These are phyloP conservation scores for Stomatorhinus ivindoensis DNA, from an alignment of 2,113 vertebrate genomes.

Conservation along the genomic window DNA sequence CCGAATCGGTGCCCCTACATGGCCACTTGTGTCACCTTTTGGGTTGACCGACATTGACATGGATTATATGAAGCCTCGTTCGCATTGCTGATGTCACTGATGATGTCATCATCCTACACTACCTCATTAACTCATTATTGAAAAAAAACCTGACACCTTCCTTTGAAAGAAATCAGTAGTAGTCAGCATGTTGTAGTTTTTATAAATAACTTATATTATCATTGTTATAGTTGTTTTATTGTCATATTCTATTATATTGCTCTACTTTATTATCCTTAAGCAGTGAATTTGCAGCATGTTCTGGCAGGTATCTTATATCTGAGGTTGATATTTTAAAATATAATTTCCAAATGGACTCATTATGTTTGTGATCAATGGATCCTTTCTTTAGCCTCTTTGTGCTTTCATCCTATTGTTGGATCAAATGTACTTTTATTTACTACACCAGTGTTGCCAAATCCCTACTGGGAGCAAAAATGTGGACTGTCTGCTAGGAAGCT, in stretches of 20 bases:
- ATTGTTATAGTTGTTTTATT: neutral
- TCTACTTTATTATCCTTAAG: neutral
- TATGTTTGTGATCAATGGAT: slow-evolving; percentile 17
- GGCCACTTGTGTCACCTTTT: neutral
- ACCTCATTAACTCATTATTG: neutral
- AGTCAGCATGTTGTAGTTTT: neutral
- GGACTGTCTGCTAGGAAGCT: neutral
- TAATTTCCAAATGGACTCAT: slow-evolving; percentile 27
- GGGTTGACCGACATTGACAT: neutral
- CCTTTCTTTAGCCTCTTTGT: neutral
- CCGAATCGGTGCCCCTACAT: neutral
- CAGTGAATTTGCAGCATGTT: neutral
- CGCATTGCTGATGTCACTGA: neutral
- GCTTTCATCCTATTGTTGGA: slow-evolving; percentile 12
- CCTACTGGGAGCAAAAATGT: neutral
- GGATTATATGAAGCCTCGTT: neutral
- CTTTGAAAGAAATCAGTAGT: neutral
- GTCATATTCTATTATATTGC: neutral
- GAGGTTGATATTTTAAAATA: neutral
- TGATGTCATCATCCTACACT: neutral
- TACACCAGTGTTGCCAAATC: neutral
- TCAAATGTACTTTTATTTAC: slow-evolving; percentile 16
- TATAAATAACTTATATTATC: neutral
- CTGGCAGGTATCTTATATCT: neutral
- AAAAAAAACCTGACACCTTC: neutral